Evolutionary conservation across 2,888 invertebrate species (phyloP).

Genomic region (Dilophus febrilis): DNA sequence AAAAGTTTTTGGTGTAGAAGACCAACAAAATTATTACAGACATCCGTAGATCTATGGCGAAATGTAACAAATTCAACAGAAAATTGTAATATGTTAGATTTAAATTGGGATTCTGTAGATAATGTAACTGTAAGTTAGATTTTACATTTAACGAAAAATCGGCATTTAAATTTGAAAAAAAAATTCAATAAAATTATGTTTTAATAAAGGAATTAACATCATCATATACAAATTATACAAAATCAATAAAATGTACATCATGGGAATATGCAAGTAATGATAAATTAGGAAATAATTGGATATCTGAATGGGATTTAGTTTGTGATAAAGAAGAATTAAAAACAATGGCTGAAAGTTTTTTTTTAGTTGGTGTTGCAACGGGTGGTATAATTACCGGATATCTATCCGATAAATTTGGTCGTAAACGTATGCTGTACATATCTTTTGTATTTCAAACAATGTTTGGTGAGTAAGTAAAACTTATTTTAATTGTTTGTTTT

Average conservation of each 20-base stretch:
- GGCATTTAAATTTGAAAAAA: not conserved
- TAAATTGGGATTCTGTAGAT: conserved; percentile 27
- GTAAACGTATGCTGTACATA: conserved; percentile 56
- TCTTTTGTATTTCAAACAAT: conserved; percentile 51
- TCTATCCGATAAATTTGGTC: conserved; percentile 63
- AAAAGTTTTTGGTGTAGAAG: conserved; percentile 52
- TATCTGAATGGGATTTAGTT: conserved; percentile 59
- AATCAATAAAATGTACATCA: conserved; percentile 28
- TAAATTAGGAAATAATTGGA: conserved; percentile 44
- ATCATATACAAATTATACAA: not conserved
- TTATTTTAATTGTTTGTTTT: too few species aligned
- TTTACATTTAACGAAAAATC: too few species aligned
- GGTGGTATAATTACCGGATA: conserved; percentile 66
- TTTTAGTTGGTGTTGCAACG: conserved; percentile 56
- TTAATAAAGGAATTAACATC: not conserved
- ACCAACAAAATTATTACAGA: conserved; percentile 36
- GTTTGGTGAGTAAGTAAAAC: conserved; percentile 32
- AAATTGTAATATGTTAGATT: conserved; percentile 37
- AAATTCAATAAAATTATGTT: not conserved
- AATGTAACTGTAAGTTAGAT: conserved; percentile 20
- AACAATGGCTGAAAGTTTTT: conserved; percentile 59
- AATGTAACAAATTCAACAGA: conserved; percentile 46
- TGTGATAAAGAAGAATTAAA: conserved; percentile 52
- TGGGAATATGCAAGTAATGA: conserved; percentile 42
- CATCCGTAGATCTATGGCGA: conserved; percentile 42